Evolutionary conservation across 2,888 invertebrate species (phyloP), one percentile per base, ranked within the genome.

Genomic region (Oxycera nigricornis): DNA sequence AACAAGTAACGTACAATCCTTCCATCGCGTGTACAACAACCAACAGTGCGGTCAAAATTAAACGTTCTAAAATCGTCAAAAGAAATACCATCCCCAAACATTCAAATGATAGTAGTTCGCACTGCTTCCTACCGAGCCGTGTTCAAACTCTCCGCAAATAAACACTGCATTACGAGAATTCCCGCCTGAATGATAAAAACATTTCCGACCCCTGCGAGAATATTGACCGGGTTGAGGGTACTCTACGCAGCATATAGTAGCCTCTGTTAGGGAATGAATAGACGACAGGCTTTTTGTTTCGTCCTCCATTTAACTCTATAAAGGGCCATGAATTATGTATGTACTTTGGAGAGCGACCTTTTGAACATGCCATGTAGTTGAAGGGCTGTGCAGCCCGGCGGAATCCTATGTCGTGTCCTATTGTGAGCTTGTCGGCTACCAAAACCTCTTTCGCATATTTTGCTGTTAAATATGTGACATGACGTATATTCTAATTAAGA

Each of bases 401-500:
- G n/a, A 52, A 24, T n/a, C 52, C 52, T 26, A 20, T 30, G 50
- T 28, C 41, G 52, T 35, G 30, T 7, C n/a, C 50, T 14, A 50
- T 46, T 50, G n/a, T 52, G 30, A 1, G 22, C 50, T n/a, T 26
- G 11, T 24, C 7, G 6, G 39, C 65, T 20, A 39, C 28, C 39
- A 39, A 20, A n/a, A 65, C 24, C 2, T 2, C 41, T 65, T 52
- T 26, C 55, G 20, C 55, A 70, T 52, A 52, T 70, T 70, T 52
- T 73, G 73, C 55, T 46, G 73, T 68, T 39, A 76, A 65, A 72
- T 76, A 72, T 62, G 72, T 55, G 65, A 61, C 76, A 76, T 76
- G 76, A 76, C 74, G 72, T 76, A 76, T 74, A 72, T 62, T 76
- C 76, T 76, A 76, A 76, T 76, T 76, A 76, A 76, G 76, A 76